These are phyloP conservation scores for Byasa hedistus DNA, from an alignment of 2,888 invertebrate species.

Conservation along the genomic window DNA sequence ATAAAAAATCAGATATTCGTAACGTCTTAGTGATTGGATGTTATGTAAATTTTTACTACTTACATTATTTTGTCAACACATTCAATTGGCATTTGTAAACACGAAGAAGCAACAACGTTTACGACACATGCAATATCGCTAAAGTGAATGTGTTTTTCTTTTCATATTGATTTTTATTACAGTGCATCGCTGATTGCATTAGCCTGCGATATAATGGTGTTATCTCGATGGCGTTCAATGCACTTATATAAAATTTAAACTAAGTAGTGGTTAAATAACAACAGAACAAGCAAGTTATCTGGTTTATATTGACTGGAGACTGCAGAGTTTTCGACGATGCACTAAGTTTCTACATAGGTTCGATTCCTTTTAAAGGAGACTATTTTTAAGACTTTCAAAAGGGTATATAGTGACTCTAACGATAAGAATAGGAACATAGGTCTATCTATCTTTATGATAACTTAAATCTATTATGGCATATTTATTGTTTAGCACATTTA, in stretches of 20 bases:
- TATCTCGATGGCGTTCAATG: background rate
- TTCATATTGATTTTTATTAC: conserved; percentile 1
- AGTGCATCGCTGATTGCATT: conserved; percentile 1
- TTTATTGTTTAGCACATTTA: too few relatives aligned
- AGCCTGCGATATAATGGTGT: background rate
- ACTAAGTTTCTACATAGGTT: too few relatives aligned
- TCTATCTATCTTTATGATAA: too few relatives aligned
- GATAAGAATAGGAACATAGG: too few relatives aligned
- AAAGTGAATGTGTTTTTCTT: background rate
- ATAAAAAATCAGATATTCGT: background rate
- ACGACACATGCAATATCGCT: background rate
- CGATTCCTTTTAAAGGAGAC: too few relatives aligned
- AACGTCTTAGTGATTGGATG: background rate
- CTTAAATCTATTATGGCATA: too few relatives aligned
- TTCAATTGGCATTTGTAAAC: background rate
- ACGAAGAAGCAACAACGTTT: background rate
- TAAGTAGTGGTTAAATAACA: too few relatives aligned
- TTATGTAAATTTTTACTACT: too few relatives aligned
- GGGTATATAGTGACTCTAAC: too few relatives aligned
- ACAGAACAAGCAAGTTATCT: background rate
- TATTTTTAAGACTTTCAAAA: too few relatives aligned
- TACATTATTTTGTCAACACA: conserved; percentile 1
- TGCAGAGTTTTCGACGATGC: too few relatives aligned
- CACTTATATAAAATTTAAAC: background rate
- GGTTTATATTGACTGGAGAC: background rate